These are phyloP conservation scores for Drosophila takahashii DNA, from an alignment of 1,140 invertebrate genomes.

Conservation along the genomic window DNA sequence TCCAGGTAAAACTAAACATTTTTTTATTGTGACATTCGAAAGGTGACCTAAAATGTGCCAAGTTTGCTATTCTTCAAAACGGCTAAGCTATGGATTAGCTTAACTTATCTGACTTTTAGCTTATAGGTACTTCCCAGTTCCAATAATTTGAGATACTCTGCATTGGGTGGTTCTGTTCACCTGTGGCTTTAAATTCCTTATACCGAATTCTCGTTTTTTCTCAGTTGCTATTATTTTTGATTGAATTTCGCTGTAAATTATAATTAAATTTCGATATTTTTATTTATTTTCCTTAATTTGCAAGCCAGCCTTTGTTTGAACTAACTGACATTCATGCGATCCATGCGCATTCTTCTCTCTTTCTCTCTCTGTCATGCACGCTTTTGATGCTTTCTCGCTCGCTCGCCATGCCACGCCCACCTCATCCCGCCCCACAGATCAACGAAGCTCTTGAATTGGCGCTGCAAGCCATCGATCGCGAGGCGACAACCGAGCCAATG, in stretches of 20 bases:
- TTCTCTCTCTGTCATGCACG: slow-evolving; percentile 47
- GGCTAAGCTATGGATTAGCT: slow-evolving; percentile 1
- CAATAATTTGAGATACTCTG: slow-evolving; percentile 4
- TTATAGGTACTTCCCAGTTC: background rate
- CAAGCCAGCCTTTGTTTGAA: slow-evolving; percentile 57
- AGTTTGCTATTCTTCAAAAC: background rate
- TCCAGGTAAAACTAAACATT: background rate
- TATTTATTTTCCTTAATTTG: slow-evolving; percentile 41
- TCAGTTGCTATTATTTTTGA: slow-evolving; percentile 8
- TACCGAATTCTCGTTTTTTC: slow-evolving; percentile 6
- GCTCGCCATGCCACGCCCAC: slow-evolving; percentile 43
- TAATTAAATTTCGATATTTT: slow-evolving; percentile 28
- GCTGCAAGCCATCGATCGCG: slow-evolving; percentile 87
- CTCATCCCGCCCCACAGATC: slow-evolving; percentile 83
- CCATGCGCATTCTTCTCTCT: slow-evolving; percentile 62
- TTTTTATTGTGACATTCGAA: background rate
- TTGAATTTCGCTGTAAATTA: slow-evolving; percentile 28
- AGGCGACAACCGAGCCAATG: slow-evolving; percentile 63
- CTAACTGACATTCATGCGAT: slow-evolving; percentile 69
- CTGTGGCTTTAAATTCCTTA: background rate
- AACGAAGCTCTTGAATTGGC: slow-evolving; percentile 87
- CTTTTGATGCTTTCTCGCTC: slow-evolving; percentile 56
- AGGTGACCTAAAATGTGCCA: too few species aligned
- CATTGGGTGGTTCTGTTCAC: slow-evolving; percentile 1
- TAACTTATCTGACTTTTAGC: slow-evolving; percentile 9